Percentiles rank a stretch among this genome's conserved stretches.
phyloP scores from a whole-genome alignment of 2,113 vertebrate genomes.

The Parus major region DNA sequence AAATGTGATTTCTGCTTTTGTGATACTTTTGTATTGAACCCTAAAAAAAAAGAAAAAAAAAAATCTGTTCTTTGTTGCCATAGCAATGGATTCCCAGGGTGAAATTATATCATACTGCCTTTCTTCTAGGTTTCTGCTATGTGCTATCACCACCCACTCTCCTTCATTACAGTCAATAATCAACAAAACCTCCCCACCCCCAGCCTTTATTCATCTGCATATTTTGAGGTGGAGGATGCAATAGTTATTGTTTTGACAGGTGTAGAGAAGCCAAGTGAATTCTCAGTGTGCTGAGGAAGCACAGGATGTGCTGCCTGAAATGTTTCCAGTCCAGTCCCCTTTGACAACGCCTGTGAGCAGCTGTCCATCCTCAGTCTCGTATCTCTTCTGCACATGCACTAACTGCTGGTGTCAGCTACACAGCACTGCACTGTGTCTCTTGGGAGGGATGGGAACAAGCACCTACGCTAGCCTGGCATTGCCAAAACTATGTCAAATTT shows the following conservation, averaged over 20 bases:
- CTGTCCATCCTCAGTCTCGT: fast-evolving
- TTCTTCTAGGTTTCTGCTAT: constrained; percentile 74
- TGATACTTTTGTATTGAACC: constrained; percentile 40
- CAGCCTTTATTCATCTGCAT: constrained; percentile 31
- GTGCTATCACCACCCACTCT: constrained; percentile 72
- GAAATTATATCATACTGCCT: constrained; percentile 75
- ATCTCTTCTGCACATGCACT: background rate
- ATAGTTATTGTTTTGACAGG: constrained; percentile 21
- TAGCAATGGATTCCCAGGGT: constrained; percentile 74
- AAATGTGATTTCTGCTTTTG: constrained; percentile 22
- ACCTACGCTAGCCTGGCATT: background rate
- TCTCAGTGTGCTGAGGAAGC: background rate
- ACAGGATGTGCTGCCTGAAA: background rate
- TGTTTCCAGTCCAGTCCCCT: background rate
- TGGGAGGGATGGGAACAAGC: background rate
- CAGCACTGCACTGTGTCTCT: background rate
- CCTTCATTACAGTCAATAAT: constrained; percentile 70
- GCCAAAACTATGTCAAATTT: background rate
- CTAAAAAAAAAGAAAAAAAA: background rate
- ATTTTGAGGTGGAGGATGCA: background rate
- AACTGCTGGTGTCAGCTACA: background rate
- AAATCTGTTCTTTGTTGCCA: constrained; percentile 74
- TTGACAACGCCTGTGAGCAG: fast-evolving
- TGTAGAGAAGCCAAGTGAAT: background rate
- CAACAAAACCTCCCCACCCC: constrained; percentile 34